Evolutionary conservation across 2,888 invertebrate genomes (phyloP), one percentile per base, ranked within the genome.

Genomic region (Ypsolopha scabrella): DNA sequence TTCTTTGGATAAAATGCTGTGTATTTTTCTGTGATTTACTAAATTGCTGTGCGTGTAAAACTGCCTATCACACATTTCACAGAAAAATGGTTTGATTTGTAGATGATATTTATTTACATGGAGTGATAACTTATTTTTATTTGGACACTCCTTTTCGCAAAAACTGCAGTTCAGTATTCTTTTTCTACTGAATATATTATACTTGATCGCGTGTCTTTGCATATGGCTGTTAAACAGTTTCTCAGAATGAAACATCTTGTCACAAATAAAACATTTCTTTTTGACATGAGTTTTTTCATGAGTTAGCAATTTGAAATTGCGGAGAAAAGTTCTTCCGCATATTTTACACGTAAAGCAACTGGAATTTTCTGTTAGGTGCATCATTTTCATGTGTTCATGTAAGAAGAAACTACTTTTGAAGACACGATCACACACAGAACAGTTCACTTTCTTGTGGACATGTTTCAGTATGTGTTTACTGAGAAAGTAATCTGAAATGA

Each of bases 101-200:
- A 86, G 72, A 65, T 86, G 85, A 0, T 68, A 61, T 55, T 81
- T 86, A 63, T 86, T 86, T 0, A 86, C 81, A 43, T 86, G 85
- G 0, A 81, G 53, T 0, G 76, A 75, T 1, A 86, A 73, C 56
- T 76, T 67, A 14, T 80, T 80, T 50, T 77, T 74, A 47, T 71
- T 74, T 33, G 64, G 54, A 57, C 69, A 82, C 6, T 72, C 71
- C 52, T 74, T 81, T 51, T 83, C 82, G 48, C 85, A 86, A 51
- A 86, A 81, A 57, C 81, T 83, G 54, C 85, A 86, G 0, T 68
- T 78, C 55, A 75, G 68, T 0, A 52, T 37, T 0, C 55, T 55
- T 10, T 58, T 69, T 7, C 60, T 63, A 41, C 60, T 71, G 0
- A 57, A 9, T 3, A 57, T 46, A 2, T 62, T 68, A 4, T 80